These are phyloP conservation scores for Carabus problematicus DNA, from an alignment of 2,888 invertebrate genomes.

Conservation along the genomic window DNA sequence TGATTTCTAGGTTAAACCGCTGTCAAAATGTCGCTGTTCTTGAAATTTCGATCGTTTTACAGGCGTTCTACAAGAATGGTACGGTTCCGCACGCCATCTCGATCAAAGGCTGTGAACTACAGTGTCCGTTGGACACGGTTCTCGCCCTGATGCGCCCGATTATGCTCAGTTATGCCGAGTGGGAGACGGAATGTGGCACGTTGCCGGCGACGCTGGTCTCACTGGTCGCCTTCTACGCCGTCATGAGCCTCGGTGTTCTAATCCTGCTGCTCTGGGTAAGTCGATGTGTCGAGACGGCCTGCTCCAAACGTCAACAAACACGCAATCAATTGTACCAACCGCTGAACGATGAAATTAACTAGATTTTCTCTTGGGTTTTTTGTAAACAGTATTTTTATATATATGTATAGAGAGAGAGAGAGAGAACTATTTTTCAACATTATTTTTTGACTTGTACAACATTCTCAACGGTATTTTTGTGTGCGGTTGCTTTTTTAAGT, in stretches of 20 bases:
- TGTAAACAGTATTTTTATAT: no score
- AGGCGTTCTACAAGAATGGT: conserved; percentile 74
- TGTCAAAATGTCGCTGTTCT: neutral
- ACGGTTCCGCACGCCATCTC: conserved; percentile 66
- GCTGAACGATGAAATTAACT: conserved; percentile 23
- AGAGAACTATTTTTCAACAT: no score
- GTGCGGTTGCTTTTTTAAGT: no score
- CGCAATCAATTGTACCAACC: conserved; percentile 35
- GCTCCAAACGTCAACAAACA: conserved; percentile 11
- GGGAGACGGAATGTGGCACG: conserved; percentile 70
- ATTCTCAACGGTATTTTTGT: no score
- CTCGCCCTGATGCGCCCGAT: conserved; percentile 66
- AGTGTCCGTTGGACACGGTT: conserved; percentile 70
- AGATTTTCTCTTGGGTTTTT: neutral
- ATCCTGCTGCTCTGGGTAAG: conserved; percentile 13
- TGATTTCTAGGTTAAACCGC: no score
- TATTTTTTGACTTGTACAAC: no score
- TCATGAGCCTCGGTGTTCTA: conserved; percentile 17
- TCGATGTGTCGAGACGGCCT: conserved; percentile 12
- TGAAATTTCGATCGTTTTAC: no score
- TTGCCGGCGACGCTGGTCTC: conserved; percentile 9
- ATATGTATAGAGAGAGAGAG: no score
- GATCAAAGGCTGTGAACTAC: conserved; percentile 70
- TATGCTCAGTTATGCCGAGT: conserved; percentile 64
- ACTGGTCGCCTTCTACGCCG: conserved; percentile 18